Percentiles rank a stretch among this genome's conserved stretches.
Conservation (phyloP, 1,140 invertebrate genomes). For the Sesamia nonagrioides region DNA sequence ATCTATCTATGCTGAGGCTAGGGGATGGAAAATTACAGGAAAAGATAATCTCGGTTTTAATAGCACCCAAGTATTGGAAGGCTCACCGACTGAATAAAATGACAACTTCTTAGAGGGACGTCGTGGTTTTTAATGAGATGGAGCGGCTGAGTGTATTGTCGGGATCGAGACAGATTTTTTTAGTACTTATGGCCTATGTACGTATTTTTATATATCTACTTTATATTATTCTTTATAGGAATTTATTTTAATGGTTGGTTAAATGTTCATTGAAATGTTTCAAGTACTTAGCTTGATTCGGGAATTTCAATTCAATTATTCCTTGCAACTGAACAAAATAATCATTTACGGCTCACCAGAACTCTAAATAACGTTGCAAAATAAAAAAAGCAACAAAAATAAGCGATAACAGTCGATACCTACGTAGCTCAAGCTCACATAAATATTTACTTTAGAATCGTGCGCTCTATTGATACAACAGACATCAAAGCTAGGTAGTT, state of each 20-base stretch:
- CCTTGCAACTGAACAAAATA: background rate
- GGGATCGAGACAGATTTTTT: constrained; percentile 4
- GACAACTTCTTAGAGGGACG: constrained; percentile 18
- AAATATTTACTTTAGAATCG: too few relatives aligned
- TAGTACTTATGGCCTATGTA: background rate
- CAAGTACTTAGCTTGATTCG: background rate
- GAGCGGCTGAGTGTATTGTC: constrained; percentile 24
- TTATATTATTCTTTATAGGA: too few relatives aligned
- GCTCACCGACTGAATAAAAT: constrained; percentile 51
- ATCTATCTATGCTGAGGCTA: background rate
- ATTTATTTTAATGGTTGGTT: too few relatives aligned
- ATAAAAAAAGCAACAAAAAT: too few relatives aligned
- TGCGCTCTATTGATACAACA: too few relatives aligned
- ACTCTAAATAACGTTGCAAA: too few relatives aligned
- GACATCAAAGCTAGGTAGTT: too few relatives aligned
- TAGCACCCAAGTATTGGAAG: constrained; percentile 55
- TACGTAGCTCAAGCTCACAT: too few relatives aligned
- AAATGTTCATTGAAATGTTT: too few relatives aligned
- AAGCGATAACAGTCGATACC: too few relatives aligned
- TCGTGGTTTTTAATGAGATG: constrained; percentile 17
- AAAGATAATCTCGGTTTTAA: constrained; percentile 63
- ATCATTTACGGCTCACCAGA: too few relatives aligned
- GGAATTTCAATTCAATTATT: background rate
- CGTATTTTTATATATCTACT: background rate
- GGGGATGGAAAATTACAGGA: constrained; percentile 59